Percentiles rank a stretch among this genome's conserved stretches.
Evolutionary conservation across 1,140 invertebrate species (phyloP).

Genomic region (Charaxes varanes): DNA sequence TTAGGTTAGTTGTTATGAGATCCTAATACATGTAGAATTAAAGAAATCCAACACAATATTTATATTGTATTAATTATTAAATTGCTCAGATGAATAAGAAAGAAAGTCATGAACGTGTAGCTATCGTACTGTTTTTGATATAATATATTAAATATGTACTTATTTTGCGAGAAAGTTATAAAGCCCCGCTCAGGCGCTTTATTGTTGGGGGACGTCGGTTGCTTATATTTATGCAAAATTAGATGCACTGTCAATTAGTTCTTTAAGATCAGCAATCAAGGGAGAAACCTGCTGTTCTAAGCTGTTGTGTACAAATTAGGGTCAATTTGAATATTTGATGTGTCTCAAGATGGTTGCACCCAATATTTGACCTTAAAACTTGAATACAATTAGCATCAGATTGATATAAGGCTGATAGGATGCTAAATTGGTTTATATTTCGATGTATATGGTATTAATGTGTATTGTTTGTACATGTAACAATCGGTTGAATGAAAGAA

Average conservation of each 20-base stretch:
- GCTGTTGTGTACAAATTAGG: constrained; percentile 37
- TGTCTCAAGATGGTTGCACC: constrained; percentile 28
- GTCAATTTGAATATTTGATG: constrained; percentile 47
- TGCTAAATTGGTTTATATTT: background rate
- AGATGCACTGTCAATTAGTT: constrained; percentile 28
- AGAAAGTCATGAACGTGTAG: too few species aligned
- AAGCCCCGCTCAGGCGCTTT: background rate
- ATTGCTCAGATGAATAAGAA: too few species aligned
- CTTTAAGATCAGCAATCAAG: constrained; percentile 30
- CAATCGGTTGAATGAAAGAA: too few species aligned
- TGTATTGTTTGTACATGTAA: too few species aligned
- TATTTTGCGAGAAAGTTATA: background rate
- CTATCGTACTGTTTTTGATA: too few species aligned
- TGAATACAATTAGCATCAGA: constrained; percentile 40
- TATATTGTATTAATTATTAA: too few species aligned
- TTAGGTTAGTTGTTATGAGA: too few species aligned
- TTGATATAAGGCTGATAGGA: background rate
- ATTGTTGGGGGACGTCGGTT: constrained; percentile 6
- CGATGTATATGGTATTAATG: background rate
- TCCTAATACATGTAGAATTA: too few species aligned
- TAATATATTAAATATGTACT: too few species aligned
- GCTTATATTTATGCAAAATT: constrained; percentile 17
- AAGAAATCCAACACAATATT: too few species aligned
- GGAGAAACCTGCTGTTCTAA: constrained; percentile 39
- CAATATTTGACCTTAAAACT: constrained; percentile 13